These are phyloP conservation scores for Globodera rostochiensis DNA, from an alignment of 1,140 invertebrate species.

Conservation along the genomic window DNA sequence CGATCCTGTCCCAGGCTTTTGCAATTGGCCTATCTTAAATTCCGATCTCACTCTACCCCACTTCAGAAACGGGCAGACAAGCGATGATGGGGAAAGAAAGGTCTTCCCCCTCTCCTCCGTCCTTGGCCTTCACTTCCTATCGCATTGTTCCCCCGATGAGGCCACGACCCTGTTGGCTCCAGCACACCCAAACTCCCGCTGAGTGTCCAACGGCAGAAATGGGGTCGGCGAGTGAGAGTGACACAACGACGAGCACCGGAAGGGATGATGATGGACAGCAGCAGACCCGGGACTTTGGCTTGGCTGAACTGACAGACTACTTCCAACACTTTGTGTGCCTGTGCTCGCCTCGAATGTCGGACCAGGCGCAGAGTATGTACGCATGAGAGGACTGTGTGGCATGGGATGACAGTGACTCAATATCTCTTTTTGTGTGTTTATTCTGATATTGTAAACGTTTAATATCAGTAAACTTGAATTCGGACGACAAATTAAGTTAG, in stretches of 20 bases:
- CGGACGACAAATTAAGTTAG: too few species aligned
- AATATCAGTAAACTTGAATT: too few species aligned
- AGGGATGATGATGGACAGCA: not conserved
- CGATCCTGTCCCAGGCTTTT: too few species aligned
- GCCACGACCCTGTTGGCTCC: slow-evolving; percentile 21
- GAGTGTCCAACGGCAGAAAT: not conserved
- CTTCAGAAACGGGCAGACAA: not conserved
- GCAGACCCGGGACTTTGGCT: not conserved
- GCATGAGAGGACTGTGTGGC: not conserved
- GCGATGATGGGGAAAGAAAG: too few species aligned
- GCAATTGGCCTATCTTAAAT: too few species aligned
- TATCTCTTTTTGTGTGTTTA: not conserved
- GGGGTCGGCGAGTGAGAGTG: not conserved
- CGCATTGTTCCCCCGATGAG: not conserved
- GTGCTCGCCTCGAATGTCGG: slow-evolving; percentile 24
- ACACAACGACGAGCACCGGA: not conserved
- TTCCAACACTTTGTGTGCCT: slow-evolving; percentile 30
- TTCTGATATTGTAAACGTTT: too few species aligned
- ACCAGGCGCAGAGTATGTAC: slow-evolving; percentile 19
- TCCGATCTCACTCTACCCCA: too few species aligned
- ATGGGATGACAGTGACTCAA: too few species aligned
- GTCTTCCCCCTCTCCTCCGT: not conserved
- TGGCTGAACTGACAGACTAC: slow-evolving; percentile 24
- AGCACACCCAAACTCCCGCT: not conserved
- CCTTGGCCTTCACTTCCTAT: not conserved